Conservation (phyloP, 2,113 vertebrate genomes). For the Lucifuga dentata region DNA sequence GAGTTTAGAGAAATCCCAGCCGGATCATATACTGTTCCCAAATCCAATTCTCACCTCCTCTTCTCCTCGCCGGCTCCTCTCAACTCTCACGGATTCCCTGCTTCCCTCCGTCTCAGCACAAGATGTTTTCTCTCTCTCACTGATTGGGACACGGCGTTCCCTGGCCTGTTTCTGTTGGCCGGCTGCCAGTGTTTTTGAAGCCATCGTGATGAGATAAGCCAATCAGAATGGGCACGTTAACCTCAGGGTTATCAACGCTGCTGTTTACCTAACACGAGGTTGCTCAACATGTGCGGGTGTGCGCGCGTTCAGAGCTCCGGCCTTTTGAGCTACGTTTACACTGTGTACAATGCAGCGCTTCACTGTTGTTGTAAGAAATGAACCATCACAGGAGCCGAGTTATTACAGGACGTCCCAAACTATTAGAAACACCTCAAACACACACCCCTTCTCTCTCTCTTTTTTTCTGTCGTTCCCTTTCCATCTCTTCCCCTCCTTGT, state of each 20-base stretch:
- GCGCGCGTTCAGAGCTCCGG: constrained; percentile 3
- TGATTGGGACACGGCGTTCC: constrained; percentile 59
- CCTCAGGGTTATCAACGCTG: constrained; percentile 57
- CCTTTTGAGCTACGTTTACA: not conserved
- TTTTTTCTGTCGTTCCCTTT: not conserved
- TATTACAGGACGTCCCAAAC: constrained; percentile 15
- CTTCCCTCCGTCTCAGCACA: constrained; percentile 42
- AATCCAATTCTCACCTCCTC: constrained; percentile 16
- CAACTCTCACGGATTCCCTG: constrained; percentile 15
- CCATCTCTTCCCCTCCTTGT: constrained; percentile 9
- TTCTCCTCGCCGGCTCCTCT: not conserved
- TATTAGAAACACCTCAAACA: not conserved
- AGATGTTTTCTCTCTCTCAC: constrained; percentile 57
- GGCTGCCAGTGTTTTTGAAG: constrained; percentile 55
- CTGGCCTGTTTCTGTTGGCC: constrained; percentile 69
- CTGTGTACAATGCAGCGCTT: constrained; percentile 4
- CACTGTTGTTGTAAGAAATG: constrained; percentile 26
- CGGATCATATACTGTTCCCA: constrained; percentile 7
- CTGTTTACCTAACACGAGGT: constrained; percentile 70
- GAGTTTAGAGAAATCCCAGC: not conserved
- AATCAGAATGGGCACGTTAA: constrained; percentile 53
- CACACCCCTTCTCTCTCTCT: not conserved
- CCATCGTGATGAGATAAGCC: constrained; percentile 60
- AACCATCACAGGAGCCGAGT: constrained; percentile 16
- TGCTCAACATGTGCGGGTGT: constrained; percentile 35